Percentiles rank a stretch among this genome's conserved stretches.
phyloP scores from a whole-genome alignment of 2,113 vertebrate genomes.

The Saguinus imperator region DNA sequence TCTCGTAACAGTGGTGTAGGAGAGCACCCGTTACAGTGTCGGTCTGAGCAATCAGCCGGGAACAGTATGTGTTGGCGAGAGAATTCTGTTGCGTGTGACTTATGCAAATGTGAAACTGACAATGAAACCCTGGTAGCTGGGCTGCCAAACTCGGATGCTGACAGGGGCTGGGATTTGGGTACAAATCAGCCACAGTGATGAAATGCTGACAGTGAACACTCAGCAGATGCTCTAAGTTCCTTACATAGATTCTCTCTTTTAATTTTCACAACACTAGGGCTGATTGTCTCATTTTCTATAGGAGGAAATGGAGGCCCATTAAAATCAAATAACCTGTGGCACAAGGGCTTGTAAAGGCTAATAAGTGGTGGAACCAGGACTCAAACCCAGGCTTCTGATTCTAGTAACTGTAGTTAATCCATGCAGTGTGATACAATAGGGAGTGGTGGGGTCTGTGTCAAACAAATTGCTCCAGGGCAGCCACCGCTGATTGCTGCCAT shows the following conservation, averaged over 20 bases:
- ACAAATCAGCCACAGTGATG: background rate
- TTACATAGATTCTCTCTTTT: background rate
- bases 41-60: background rate
- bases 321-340: background rate
- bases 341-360: background rate
- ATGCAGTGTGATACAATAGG: background rate
- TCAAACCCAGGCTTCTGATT: background rate
- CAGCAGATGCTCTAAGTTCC: background rate
- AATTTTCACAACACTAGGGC: background rate
- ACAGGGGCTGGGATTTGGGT: background rate
- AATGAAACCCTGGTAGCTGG: background rate
- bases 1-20: background rate
- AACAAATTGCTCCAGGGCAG: background rate
- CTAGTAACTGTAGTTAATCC: background rate
- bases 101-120: background rate
- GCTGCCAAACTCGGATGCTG: background rate
- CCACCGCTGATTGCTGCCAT: background rate
- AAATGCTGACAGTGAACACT: background rate
- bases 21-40: background rate
- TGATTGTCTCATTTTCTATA: background rate
- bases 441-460: background rate
- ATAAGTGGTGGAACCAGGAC: background rate
- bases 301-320: background rate
- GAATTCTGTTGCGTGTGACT: background rate
- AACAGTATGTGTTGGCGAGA: background rate